Percentiles rank a stretch among this genome's conserved stretches.
These are phyloP conservation scores for Ichneumoninae sp. DNA, from an alignment of 2,888 invertebrate genomes.

Conservation along the genomic window DNA sequence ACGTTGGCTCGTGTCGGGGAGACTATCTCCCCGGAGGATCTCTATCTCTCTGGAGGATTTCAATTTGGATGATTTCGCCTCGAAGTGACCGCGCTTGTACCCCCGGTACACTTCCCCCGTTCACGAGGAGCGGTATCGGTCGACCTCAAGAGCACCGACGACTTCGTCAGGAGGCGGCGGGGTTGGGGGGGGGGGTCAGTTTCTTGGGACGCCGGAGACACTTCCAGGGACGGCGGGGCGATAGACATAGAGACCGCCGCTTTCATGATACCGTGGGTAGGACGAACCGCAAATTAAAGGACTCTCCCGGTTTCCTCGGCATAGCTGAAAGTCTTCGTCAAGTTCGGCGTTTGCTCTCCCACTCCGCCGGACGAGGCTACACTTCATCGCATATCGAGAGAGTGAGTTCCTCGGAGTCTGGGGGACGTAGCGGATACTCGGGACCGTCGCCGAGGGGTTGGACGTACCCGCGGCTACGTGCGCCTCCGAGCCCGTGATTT, in stretches of 20 bases:
- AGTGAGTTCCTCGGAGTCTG: slow-evolving; percentile 41
- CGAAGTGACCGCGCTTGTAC: slow-evolving; percentile 58
- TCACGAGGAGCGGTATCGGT: slow-evolving; percentile 42
- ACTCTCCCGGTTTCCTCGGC: slow-evolving; percentile 33
- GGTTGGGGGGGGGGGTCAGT: slow-evolving; percentile 5
- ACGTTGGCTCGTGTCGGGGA: slow-evolving; percentile 14
- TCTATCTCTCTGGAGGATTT: slow-evolving; percentile 54
- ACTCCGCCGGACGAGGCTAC: slow-evolving; percentile 13
- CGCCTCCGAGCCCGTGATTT: background rate
- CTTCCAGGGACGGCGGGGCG: background rate
- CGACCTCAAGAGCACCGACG: slow-evolving; percentile 42
- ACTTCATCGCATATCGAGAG: slow-evolving; percentile 40
- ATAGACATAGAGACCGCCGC: slow-evolving; percentile 31
- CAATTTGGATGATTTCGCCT: slow-evolving; percentile 64
- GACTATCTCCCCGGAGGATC: no score
- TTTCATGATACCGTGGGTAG: slow-evolving; percentile 44
- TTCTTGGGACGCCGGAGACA: slow-evolving; percentile 34
- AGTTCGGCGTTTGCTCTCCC: slow-evolving; percentile 48
- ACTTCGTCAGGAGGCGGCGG: background rate
- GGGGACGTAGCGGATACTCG: slow-evolving; percentile 24
- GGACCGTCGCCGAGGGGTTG: slow-evolving; percentile 21
- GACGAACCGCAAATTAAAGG: slow-evolving; percentile 63
- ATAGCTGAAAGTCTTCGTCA: slow-evolving; percentile 61
- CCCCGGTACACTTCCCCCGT: slow-evolving; percentile 15
- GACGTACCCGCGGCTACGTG: background rate